Percentiles rank a stretch among this genome's conserved stretches.
Conservation (phyloP, 2,797 vertebrate genomes). For the Linurgus olivaceus region DNA sequence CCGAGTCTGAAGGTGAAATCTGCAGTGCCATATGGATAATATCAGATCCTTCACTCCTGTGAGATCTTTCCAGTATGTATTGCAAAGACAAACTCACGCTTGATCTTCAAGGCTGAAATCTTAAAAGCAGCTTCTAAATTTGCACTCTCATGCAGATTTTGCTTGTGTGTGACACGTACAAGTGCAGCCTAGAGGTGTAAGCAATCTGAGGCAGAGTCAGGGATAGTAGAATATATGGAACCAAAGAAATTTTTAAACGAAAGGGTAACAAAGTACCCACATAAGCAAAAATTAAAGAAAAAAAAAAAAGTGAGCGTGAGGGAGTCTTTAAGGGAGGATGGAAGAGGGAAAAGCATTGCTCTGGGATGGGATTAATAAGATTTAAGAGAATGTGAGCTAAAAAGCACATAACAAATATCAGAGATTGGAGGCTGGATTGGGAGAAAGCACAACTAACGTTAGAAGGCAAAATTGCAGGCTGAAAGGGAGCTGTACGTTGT, state of each 20-base stretch:
- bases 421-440: not conserved
- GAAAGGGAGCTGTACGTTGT: not conserved
- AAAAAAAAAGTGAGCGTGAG: not conserved
- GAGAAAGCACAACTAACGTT: not conserved
- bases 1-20: conserved; percentile 41
- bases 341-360: not conserved
- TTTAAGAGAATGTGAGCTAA: not conserved
- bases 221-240: not conserved
- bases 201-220: not conserved
- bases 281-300: not conserved
- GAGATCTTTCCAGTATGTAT: not conserved
- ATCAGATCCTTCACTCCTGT: conserved; percentile 10
- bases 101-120: not conserved
- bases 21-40: conserved; percentile 56
- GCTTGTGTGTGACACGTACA: not conserved
- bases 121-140: conserved; percentile 16
- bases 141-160: not conserved
- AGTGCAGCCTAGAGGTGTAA: not conserved
- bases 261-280: not conserved
- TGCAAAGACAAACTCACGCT: not conserved
- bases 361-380: not conserved
- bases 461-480: not conserved
- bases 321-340: not conserved
- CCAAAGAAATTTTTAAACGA: not conserved
- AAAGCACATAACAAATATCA: not conserved